phyloP scores from a whole-genome alignment of 1,140 invertebrate genomes.

The Phocides pigmalion region DNA sequence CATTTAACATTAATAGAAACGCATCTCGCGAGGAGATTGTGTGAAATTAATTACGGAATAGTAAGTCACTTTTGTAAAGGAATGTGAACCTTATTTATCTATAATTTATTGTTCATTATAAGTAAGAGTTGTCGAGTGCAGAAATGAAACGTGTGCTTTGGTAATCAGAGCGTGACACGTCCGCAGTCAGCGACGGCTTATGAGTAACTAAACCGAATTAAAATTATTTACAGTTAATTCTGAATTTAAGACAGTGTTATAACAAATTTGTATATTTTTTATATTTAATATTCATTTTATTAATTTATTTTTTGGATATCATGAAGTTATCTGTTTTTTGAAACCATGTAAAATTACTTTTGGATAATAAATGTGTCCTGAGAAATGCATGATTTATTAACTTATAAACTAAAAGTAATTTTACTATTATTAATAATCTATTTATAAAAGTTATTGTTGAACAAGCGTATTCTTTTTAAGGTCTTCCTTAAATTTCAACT shows the following conservation, averaged over 20 bases:
- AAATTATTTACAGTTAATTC: slow-evolving; percentile 63
- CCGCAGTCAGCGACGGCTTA: slow-evolving; percentile 54
- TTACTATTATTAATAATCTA: too few species aligned
- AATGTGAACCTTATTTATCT: slow-evolving; percentile 60
- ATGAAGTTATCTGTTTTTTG: too few species aligned
- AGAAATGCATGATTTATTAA: too few species aligned
- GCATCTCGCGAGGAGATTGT: slow-evolving; percentile 58
- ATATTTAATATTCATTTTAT: too few species aligned
- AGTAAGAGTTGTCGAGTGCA: slow-evolving; percentile 50
- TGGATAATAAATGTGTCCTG: too few species aligned
- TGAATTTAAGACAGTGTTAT: slow-evolving; percentile 31
- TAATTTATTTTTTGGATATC: too few species aligned
- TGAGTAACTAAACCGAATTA: slow-evolving; percentile 73
- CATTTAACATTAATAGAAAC: slow-evolving; percentile 63
- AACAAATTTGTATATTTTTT: too few species aligned
- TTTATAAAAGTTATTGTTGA: too few species aligned
- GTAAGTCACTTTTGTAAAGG: slow-evolving; percentile 45
- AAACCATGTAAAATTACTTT: too few species aligned
- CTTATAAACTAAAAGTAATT: too few species aligned
- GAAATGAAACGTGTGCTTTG: slow-evolving; percentile 72
- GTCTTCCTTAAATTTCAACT: too few species aligned
- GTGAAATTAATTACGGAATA: slow-evolving; percentile 63
- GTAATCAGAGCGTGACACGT: slow-evolving; percentile 69
- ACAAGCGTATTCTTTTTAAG: too few species aligned
- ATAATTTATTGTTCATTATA: slow-evolving; percentile 61